A percentile compares a stretch with the other conserved stretches of the same genome.
phyloP scores from a whole-genome alignment of 2,888 invertebrate genomes.

The Carterocephalus palaemon region DNA sequence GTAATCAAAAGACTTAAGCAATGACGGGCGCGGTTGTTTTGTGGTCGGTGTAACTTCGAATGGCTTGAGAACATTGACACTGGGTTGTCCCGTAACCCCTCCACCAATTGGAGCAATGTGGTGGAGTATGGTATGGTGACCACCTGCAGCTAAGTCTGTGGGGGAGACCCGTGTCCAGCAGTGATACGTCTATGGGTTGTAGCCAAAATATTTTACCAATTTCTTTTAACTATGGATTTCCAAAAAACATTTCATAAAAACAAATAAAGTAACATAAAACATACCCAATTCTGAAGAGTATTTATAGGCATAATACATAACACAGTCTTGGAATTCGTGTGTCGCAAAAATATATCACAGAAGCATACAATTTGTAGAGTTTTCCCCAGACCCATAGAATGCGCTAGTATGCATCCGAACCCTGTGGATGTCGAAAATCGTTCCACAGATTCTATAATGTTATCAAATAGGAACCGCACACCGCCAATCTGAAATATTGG shows the following conservation, averaged over 20 bases:
- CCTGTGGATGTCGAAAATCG: conserved; percentile 92
- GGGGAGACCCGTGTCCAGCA: no score
- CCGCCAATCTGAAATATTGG: conserved; percentile 91
- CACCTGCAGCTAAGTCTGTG: no score
- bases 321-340: conserved; percentile 92
- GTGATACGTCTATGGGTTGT: no score
- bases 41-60: no score
- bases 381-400: conserved; percentile 99
- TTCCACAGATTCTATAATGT: conserved; percentile 95
- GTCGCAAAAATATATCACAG: conserved; percentile 95
- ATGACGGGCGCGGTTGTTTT: no score
- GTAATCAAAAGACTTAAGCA: no score
- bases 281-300: conserved; percentile 97
- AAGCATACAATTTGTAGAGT: conserved; percentile 97
- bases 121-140: no score
- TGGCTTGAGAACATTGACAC: no score
- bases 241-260: not conserved
- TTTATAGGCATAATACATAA: conserved; percentile 99
- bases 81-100: no score
- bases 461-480: conserved; percentile 97
- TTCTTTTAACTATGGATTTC: not conserved
- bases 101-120: no score
- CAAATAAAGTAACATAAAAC: conserved; percentile 28
- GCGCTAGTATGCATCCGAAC: conserved; percentile 98
- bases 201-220: no score